These are phyloP conservation scores for Bombyx mori DNA, from an alignment of 1,140 invertebrate species.

Conservation along the genomic window DNA sequence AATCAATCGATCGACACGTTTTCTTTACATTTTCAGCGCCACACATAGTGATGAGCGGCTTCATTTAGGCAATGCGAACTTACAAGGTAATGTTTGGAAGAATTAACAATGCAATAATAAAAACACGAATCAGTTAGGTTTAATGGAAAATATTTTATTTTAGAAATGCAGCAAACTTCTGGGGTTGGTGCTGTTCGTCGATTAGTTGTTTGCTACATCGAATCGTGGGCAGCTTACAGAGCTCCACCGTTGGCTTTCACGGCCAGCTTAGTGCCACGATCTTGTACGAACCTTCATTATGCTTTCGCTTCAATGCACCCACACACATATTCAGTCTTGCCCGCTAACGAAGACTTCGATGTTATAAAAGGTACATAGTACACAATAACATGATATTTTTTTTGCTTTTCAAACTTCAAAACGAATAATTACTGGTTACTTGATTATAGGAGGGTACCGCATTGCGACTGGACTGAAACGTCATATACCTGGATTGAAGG, in stretches of 20 bases:
- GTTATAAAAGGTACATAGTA: conserved; percentile 61
- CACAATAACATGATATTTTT: not conserved
- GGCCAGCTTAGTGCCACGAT: conserved; percentile 78
- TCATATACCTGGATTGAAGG: conserved; percentile 64
- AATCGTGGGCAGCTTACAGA: conserved; percentile 77
- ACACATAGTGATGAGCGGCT: conserved; percentile 44
- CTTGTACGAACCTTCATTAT: conserved; percentile 87
- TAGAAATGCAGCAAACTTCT: conserved; percentile 53
- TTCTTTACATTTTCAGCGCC: conserved; percentile 22
- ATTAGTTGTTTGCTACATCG: conserved; percentile 78
- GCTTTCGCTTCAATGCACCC: conserved; percentile 82
- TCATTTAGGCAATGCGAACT: conserved; percentile 54
- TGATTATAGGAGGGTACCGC: conserved; percentile 67
- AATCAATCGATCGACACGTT: not conserved
- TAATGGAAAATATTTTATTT: conserved; percentile 3
- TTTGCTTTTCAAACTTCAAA: too few species aligned
- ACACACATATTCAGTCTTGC: conserved; percentile 72
- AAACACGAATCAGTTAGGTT: not conserved
- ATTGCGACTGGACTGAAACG: conserved; percentile 68
- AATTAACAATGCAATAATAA: not conserved
- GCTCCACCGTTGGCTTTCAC: conserved; percentile 78
- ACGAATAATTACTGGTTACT: not conserved
- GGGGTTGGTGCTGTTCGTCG: conserved; percentile 27
- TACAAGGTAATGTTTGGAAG: conserved; percentile 39
- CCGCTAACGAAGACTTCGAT: conserved; percentile 74